These are phyloP conservation scores for Chaetophractus vellerosus DNA, from an alignment of 2,797 vertebrate genomes.

Conservation along the genomic window DNA sequence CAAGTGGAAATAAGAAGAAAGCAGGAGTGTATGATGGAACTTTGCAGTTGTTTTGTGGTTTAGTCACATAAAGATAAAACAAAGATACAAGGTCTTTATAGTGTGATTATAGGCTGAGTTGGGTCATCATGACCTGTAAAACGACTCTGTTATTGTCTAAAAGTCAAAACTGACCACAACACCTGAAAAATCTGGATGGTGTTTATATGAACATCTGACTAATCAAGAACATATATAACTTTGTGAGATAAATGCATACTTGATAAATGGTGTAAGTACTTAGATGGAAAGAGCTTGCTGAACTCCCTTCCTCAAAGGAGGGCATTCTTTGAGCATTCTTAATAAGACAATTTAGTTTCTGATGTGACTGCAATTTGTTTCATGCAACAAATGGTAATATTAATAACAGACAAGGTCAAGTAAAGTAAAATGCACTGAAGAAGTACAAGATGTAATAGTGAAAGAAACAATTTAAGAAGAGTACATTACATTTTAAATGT, in stretches of 20 bases:
- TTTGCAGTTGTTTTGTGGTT: conserved; percentile 7
- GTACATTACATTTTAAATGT: conserved; percentile 21
- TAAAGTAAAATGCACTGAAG: background rate
- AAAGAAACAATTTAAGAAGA: background rate
- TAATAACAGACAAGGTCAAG: background rate
- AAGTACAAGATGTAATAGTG: background rate
- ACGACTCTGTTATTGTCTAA: background rate
- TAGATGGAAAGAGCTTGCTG: background rate
- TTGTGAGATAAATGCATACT: background rate
- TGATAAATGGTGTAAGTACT: background rate
- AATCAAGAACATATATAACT: background rate
- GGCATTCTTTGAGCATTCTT: background rate
- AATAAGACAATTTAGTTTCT: conserved; percentile 11
- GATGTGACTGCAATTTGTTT: background rate
- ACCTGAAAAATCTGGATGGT: background rate
- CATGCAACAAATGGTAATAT: background rate
- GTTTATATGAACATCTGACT: background rate
- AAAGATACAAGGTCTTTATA: background rate
- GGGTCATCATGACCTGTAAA: conserved; percentile 23
- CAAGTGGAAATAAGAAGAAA: conserved; percentile 25
- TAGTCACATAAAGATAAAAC: conserved; percentile 2
- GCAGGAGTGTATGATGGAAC: background rate
- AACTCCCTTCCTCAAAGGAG: background rate
- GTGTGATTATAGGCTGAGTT: background rate
- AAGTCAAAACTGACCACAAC: background rate